These are phyloP conservation scores for Caretta caretta DNA, from an alignment of 2,113 vertebrate species.

Conservation along the genomic window DNA sequence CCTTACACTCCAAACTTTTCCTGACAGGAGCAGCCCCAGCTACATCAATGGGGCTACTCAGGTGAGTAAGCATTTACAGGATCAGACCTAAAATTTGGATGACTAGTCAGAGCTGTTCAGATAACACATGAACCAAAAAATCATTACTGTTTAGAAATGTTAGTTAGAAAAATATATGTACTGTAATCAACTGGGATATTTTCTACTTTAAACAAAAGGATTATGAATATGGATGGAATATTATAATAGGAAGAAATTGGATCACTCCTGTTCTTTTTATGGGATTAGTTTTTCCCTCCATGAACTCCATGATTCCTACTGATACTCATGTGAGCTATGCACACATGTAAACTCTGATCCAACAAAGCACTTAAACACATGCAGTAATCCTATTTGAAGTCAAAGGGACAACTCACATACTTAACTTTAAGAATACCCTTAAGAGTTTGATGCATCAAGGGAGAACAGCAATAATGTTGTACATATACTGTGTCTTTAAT, in stretches of 20 bases:
- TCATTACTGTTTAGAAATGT: neutral
- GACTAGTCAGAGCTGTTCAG: neutral
- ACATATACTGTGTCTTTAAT: neutral
- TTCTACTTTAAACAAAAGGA: conserved; percentile 28
- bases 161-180: neutral
- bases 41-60: neutral
- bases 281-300: neutral
- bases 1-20: neutral
- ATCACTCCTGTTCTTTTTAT: neutral
- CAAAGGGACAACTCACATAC: neutral
- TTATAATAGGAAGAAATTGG: neutral
- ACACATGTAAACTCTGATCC: neutral
- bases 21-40: neutral
- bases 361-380: neutral
- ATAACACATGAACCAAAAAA: neutral
- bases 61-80: neutral
- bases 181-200: neutral
- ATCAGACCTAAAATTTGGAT: neutral
- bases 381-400: neutral
- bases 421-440: neutral
- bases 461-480: neutral
- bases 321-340: neutral
- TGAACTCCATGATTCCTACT: neutral
- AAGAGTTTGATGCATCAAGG: neutral
- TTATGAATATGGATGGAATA: neutral